These are phyloP conservation scores for Ceratitis capitata DNA, from an alignment of 1,140 invertebrate genomes.

Conservation along the genomic window DNA sequence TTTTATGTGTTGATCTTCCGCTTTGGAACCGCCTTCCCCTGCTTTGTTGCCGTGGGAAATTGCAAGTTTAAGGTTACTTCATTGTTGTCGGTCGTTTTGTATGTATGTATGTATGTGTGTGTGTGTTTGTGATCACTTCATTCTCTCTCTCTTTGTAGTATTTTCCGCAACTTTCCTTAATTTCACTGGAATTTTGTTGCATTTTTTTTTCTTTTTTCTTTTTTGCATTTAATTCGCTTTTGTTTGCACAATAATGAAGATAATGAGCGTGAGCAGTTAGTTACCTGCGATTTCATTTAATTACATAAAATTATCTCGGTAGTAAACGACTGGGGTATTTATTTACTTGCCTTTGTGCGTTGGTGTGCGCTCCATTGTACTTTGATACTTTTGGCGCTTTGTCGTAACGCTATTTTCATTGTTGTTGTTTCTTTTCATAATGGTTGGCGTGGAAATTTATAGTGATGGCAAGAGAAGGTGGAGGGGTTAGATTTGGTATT, in stretches of 20 bases:
- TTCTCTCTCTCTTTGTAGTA: neutral
- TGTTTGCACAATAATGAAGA: neutral
- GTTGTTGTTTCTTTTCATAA: too few relatives aligned
- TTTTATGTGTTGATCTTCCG: neutral
- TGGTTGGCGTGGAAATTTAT: too few relatives aligned
- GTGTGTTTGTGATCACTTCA: neutral
- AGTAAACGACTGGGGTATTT: neutral
- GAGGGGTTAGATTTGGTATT: too few relatives aligned
- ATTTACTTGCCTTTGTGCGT: neutral
- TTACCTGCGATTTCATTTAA: constrained; percentile 5
- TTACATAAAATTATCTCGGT: neutral
- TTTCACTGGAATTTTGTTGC: neutral
- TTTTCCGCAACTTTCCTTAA: neutral
- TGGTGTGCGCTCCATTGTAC: neutral
- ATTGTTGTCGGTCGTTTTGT: neutral
- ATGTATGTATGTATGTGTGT: neutral
- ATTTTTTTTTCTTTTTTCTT: neutral
- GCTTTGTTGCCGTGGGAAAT: neutral
- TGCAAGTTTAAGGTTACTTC: constrained; percentile 8
- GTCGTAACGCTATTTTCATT: neutral
- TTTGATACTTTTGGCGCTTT: neutral
- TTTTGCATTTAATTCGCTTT: too few relatives aligned
- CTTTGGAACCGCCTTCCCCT: neutral
- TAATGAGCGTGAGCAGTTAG: neutral
- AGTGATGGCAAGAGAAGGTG: too few relatives aligned